Percentiles rank a stretch among this genome's conserved stretches.
phyloP scores from a whole-genome alignment of 2,113 vertebrate genomes.

The Protobothrops mucrosquamatus region DNA sequence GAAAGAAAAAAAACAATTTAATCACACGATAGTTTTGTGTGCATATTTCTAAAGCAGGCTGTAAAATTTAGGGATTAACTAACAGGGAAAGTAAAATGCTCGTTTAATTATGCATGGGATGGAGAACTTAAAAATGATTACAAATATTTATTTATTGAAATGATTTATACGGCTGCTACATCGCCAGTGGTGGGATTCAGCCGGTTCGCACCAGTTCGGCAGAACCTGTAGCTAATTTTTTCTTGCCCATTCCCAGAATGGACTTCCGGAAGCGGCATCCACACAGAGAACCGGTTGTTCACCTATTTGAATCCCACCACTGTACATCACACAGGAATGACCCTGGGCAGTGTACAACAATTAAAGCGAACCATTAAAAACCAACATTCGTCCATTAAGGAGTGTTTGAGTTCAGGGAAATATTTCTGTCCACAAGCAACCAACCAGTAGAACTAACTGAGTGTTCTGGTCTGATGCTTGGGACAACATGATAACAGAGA shows the following conservation, averaged over 20 bases:
- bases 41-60: neutral
- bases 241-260: too few species aligned
- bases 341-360: neutral
- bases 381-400: neutral
- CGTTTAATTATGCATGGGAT: neutral
- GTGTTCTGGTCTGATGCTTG: neutral
- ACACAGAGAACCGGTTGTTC: too few species aligned
- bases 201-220: too few species aligned
- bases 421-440: neutral
- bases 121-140: neutral
- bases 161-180: neutral
- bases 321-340: neutral
- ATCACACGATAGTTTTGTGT: neutral
- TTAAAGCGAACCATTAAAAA: neutral
- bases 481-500: neutral
- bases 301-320: too few species aligned
- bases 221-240: too few species aligned
- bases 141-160: neutral
- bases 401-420: neutral
- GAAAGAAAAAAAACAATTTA: neutral
- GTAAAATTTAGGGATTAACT: neutral
- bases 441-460: neutral
- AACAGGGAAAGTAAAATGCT: neutral
- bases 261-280: too few species aligned
- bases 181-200: too few species aligned